phyloP scores from a whole-genome alignment of 1,140 invertebrate genomes.

The Pachypeltis micranthus region DNA sequence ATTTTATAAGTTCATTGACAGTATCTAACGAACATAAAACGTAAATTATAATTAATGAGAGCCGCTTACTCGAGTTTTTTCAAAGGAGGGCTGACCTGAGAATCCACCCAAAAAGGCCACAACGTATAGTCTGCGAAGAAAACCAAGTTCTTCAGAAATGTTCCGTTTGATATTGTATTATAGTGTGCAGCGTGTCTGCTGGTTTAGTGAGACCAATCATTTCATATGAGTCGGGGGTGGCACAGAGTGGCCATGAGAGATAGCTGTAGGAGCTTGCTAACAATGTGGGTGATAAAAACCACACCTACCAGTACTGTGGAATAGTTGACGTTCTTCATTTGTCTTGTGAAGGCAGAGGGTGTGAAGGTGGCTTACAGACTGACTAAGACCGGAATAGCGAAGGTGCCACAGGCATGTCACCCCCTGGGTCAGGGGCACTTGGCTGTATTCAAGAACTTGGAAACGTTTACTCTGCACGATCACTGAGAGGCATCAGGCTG shows the following conservation, averaged over 20 bases:
- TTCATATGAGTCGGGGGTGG: too few relatives aligned
- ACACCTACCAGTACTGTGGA: too few relatives aligned
- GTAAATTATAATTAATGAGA: neutral
- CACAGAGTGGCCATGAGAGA: too few relatives aligned
- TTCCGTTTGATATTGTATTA: neutral
- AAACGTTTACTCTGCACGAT: too few relatives aligned
- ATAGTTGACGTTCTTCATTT: constrained; percentile 13
- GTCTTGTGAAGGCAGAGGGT: too few relatives aligned
- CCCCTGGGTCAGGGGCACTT: too few relatives aligned
- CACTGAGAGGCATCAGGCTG: too few relatives aligned
- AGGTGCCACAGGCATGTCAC: too few relatives aligned
- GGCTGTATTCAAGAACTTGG: too few relatives aligned
- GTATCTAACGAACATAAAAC: neutral
- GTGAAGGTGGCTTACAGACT: too few relatives aligned
- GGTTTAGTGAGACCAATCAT: too few relatives aligned
- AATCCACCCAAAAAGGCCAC: neutral
- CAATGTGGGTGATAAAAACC: neutral
- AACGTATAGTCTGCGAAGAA: constrained; percentile 9
- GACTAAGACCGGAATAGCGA: too few relatives aligned
- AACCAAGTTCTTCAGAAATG: constrained; percentile 1
- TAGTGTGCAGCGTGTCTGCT: neutral
- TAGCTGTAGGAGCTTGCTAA: constrained; percentile 19
- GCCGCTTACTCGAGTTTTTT: neutral
- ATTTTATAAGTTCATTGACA: neutral
- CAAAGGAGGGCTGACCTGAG: neutral